Percentiles rank a stretch among this genome's conserved stretches.
Evolutionary conservation across 2,888 invertebrate genomes (phyloP).

Genomic region (Chaitophorus viminalis): DNA sequence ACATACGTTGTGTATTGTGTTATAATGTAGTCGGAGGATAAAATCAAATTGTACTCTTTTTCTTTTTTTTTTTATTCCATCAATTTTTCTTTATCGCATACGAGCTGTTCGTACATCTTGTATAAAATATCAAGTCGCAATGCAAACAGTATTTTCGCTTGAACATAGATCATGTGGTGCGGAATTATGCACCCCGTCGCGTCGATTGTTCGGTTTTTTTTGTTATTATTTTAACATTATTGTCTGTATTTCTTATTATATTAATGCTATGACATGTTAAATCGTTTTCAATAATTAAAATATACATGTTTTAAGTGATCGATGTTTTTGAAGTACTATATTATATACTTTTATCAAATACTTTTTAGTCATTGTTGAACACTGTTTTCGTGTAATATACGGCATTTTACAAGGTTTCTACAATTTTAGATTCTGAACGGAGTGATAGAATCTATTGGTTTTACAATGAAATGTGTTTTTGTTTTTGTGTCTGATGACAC

Average conservation of each 20-base stretch:
- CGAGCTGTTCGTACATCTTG: background rate
- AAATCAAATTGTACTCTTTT: slow-evolving; percentile 20
- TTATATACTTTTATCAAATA: too few species aligned
- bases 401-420: too few species aligned
- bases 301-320: background rate
- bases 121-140: background rate
- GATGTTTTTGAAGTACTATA: too few species aligned
- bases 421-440: too few species aligned
- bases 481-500: too few species aligned
- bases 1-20: background rate
- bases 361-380: too few species aligned
- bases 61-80: background rate
- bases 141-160: background rate
- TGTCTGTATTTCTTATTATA: background rate
- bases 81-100: slow-evolving; percentile 11
- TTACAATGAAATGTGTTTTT: too few species aligned
- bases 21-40: slow-evolving; percentile 13
- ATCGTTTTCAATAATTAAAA: slow-evolving; percentile 23
- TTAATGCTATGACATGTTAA: background rate
- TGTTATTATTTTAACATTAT: background rate
- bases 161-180: background rate
- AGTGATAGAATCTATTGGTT: too few species aligned
- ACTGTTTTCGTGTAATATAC: too few species aligned
- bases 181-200: background rate
- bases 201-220: slow-evolving; percentile 25